Conservation (phyloP, 37 sponge, comb jelly and placozoan species). For the Agelas oroides region DNA sequence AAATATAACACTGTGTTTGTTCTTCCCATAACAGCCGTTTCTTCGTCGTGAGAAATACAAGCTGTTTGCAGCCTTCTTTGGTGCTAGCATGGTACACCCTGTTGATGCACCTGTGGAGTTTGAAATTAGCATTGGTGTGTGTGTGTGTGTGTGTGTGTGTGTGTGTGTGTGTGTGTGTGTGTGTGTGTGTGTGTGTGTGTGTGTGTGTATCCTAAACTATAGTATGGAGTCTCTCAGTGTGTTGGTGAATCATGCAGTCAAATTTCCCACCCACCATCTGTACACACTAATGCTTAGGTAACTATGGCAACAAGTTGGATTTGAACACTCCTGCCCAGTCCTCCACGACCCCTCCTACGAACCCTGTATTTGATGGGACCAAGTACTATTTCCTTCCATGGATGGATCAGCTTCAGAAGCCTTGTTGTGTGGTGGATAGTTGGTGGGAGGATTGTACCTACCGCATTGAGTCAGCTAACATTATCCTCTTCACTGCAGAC, state of each 20-base stretch:
- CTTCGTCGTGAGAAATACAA: slow-evolving; percentile 82
- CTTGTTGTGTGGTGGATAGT: slow-evolving; percentile 82
- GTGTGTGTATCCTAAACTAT: too few relatives aligned
- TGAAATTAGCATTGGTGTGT: slow-evolving; percentile 95
- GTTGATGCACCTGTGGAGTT: slow-evolving; percentile 82
- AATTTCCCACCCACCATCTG: too few relatives aligned
- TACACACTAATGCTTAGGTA: too few relatives aligned
- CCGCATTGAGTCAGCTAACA: slow-evolving; percentile 87
- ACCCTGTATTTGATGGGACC: slow-evolving; percentile 90
- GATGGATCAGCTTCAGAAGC: slow-evolving; percentile 94
- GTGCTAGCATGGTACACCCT: slow-evolving; percentile 89
- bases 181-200: too few relatives aligned
- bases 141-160: too few relatives aligned
- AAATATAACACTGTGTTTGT: background rate
- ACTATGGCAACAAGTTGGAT: slow-evolving; percentile 98
- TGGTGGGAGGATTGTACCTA: slow-evolving; percentile 98
- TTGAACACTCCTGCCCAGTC: slow-evolving; percentile 79
- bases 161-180: background rate
- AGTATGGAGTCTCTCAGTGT: background rate
- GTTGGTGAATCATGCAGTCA: too few relatives aligned
- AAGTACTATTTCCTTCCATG: slow-evolving; percentile 96
- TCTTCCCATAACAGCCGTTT: slow-evolving; percentile 54
- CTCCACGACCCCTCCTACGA: slow-evolving; percentile 95
- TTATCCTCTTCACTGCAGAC: slow-evolving; percentile 65
- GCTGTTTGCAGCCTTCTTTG: slow-evolving; percentile 88